Percentiles rank a stretch among this genome's conserved stretches.
Conservation (phyloP, 2,888 invertebrate species). For the Amphipoea oculea region DNA sequence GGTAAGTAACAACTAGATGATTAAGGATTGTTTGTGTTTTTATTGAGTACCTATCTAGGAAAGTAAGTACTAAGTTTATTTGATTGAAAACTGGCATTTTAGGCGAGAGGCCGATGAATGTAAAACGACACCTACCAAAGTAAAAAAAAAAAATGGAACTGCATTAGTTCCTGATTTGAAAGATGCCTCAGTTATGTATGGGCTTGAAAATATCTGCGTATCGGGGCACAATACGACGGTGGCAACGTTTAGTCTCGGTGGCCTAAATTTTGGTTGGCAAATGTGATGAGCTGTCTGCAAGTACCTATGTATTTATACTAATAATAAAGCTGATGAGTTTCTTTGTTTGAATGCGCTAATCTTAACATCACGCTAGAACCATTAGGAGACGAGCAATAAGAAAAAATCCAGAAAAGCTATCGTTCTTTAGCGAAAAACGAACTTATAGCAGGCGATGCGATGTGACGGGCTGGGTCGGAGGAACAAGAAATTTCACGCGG, state of each 20-base stretch:
- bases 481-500: too few species aligned
- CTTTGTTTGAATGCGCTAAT: too few species aligned
- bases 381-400: too few species aligned
- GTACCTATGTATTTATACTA: background rate
- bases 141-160: background rate
- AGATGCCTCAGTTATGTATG: background rate
- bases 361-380: too few species aligned
- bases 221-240: background rate
- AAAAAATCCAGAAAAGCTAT: too few species aligned
- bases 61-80: slow-evolving; percentile 1
- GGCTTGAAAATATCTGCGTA: background rate
- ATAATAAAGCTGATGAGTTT: too few species aligned
- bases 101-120: background rate
- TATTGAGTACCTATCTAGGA: background rate
- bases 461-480: too few species aligned
- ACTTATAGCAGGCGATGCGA: too few species aligned
- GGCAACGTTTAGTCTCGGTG: background rate
- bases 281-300: background rate
- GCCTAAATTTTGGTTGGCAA: background rate
- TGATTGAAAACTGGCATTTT: background rate
- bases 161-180: background rate
- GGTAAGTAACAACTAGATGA: slow-evolving; percentile 40
- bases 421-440: too few species aligned
- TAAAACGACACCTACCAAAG: background rate
- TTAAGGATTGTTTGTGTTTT: slow-evolving; percentile 16